Conservation (phyloP, 2,888 invertebrate genomes). For the Caenorhabditis angaria region DNA sequence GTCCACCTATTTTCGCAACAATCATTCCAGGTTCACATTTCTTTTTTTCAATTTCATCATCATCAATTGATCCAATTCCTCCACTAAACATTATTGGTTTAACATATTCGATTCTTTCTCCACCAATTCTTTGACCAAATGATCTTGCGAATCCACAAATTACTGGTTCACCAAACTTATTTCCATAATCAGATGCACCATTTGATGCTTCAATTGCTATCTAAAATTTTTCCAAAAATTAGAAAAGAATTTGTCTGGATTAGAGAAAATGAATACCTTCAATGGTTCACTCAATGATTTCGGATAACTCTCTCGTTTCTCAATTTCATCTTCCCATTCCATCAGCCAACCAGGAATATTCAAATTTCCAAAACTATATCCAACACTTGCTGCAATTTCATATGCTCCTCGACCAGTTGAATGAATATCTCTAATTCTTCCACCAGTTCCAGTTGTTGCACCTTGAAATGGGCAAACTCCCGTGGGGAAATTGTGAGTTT, state of each 20-base stretch:
- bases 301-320: constrained; percentile 83
- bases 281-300: constrained; percentile 88
- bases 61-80: constrained; percentile 87
- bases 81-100: constrained; percentile 99
- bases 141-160: constrained; percentile 89
- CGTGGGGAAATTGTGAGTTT: constrained; percentile 98
- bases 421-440: constrained; percentile 92
- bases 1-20: constrained; percentile 94
- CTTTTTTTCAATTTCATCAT: constrained; percentile 43
- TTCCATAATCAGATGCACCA: constrained; percentile 97
- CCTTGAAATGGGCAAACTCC: constrained; percentile 73
- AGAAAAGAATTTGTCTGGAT: background rate
- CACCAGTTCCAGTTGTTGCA: constrained; percentile 83
- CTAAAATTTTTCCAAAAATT: constrained; percentile 14
- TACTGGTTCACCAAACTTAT: constrained; percentile 95
- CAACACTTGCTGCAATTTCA: constrained; percentile 73
- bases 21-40: constrained; percentile 72
- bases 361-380: constrained; percentile 93
- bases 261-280: constrained; percentile 77
- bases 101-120: constrained; percentile 83
- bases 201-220: constrained; percentile 90
- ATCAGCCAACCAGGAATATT: constrained; percentile 88
- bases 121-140: constrained; percentile 81
- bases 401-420: constrained; percentile 82
- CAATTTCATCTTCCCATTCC: constrained; percentile 87